Evolutionary conservation across 2,888 invertebrate genomes (phyloP), one percentile per base, ranked within the genome.

Genomic region (Pseudococcus jackbeardsleyi): DNA sequence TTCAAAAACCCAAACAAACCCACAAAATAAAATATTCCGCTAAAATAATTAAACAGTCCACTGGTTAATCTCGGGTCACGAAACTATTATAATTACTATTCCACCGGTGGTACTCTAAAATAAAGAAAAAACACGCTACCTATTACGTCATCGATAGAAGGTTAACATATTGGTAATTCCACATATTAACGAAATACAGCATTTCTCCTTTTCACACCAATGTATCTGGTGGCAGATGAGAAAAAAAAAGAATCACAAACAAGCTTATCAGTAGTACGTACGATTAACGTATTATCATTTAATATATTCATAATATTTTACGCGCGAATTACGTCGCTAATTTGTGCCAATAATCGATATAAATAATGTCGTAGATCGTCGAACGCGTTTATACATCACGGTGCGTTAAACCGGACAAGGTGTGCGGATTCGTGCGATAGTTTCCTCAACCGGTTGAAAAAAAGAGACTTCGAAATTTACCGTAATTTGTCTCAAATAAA

Each of bases 321-420:
- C 72, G 79, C 79, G 79, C 39, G 46, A 11, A 82, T 82, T 42
- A 42, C 79, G 39, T 82, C 79, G 79, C 79, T 46, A 82, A 82
- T 82, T 42, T 42, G 33, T 33, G 46, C 79, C 46, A 46, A 82
- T 82, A 82, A 82, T 46, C 33, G 79, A 82, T 82, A 82, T 82
- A 82, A 82, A 82, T 82, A 46, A 82, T 82, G 79, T 82, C 42
- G 42, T 42, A 42, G 42, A 46, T 82, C 42, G 39, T 11, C 7
- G 11, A 82, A 42, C 42, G 22, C 46, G 46, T 82, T 82, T 46
- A 82, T 82, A 82, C n/a, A 82, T 46, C 42, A 82, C 42, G 46
- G 46, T 22, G 46, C 42, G 79, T 82, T 82, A 82, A 82, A 82
- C 42, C 79, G 33, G 72, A 82, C 79, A 82, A 82, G 79, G 79